Percentiles rank a stretch among this genome's conserved stretches.
These are phyloP conservation scores for Cotesia congregata DNA, from an alignment of 2,888 invertebrate species.

Conservation along the genomic window DNA sequence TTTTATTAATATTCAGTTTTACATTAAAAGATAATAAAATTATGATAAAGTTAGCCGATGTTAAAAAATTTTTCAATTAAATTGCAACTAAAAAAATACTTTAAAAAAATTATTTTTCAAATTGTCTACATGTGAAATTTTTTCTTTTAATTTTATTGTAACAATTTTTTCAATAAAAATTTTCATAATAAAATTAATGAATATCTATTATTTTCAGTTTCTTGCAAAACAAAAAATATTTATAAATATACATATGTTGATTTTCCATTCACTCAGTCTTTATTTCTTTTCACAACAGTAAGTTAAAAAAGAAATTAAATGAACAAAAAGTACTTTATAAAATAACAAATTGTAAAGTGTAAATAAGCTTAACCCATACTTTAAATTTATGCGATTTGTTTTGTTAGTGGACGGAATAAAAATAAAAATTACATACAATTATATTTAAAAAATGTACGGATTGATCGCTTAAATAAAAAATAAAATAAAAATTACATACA, in stretches of 20 bases:
- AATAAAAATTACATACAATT: not conserved
- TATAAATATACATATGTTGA: not conserved
- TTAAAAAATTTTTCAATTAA: no score
- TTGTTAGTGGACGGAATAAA: constrained; percentile 21
- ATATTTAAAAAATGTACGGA: not conserved
- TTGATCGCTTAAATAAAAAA: constrained; percentile 10
- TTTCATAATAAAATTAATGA: no score
- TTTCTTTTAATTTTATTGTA: no score
- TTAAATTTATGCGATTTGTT: not conserved
- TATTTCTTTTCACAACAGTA: constrained; percentile 45
- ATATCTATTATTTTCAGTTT: no score
- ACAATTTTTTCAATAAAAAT: no score
- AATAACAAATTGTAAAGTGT: constrained; percentile 3
- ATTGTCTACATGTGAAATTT: no score
- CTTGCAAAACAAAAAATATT: not conserved
- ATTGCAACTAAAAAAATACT: no score
- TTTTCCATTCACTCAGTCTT: constrained; percentile 50
- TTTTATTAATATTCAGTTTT: no score
- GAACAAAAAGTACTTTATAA: constrained; percentile 8
- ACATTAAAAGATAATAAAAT: no score
- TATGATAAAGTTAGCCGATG: no score
- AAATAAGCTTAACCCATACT: not conserved
- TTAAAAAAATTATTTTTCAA: no score
- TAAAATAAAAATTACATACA: not conserved
- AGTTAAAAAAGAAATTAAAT: constrained; percentile 14